Evolutionary conservation across 2,113 vertebrate genomes (phyloP).

Genomic region (Bungarus multicinctus): DNA sequence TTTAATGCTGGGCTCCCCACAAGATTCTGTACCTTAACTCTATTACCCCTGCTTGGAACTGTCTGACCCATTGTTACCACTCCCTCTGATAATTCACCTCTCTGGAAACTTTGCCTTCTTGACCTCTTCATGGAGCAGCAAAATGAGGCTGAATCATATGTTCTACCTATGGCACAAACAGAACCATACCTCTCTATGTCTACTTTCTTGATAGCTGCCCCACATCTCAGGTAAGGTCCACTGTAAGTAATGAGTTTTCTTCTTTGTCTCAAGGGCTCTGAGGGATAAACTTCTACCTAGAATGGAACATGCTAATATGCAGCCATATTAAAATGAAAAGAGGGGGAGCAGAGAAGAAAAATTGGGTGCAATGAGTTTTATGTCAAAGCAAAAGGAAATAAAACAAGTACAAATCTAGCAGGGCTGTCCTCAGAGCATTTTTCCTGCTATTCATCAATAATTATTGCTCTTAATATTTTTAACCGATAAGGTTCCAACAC

Average conservation of each 20-base stretch:
- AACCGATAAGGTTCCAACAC: neutral
- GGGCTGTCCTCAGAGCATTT: neutral
- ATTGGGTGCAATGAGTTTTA: neutral
- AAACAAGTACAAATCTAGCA: neutral
- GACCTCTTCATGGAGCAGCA: conserved; percentile 69
- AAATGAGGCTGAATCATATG: conserved; percentile 29
- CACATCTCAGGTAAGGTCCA: neutral
- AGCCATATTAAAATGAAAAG: neutral
- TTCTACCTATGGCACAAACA: neutral
- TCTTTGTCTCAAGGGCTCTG: neutral
- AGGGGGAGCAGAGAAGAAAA: neutral
- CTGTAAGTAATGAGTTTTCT: neutral
- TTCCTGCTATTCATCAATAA: neutral
- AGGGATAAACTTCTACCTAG: neutral
- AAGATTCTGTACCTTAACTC: conserved; percentile 81
- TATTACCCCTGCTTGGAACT: conserved; percentile 81
- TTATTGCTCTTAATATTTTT: neutral
- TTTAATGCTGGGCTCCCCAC: conserved; percentile 74
- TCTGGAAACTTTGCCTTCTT: conserved; percentile 88
- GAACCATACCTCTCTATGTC: neutral
- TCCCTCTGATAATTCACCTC: conserved; percentile 83
- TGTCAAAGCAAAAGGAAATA: neutral
- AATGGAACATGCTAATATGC: neutral
- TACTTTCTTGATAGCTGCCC: neutral
- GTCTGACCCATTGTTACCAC: conserved; percentile 73